Evolutionary conservation across 2,113 vertebrate species (phyloP).

Genomic region (Meles meles): DNA sequence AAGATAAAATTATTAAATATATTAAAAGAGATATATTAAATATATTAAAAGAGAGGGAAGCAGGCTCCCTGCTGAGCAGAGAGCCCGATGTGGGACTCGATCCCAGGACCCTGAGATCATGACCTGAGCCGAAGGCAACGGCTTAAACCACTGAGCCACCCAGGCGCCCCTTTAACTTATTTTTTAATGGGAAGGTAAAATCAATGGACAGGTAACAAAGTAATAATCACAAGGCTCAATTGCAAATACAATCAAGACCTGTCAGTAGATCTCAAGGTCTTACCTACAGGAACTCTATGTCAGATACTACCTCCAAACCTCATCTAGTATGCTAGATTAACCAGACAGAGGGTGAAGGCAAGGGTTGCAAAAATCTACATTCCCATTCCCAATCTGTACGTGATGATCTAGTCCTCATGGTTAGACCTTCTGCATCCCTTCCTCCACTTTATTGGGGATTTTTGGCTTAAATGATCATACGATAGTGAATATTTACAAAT

Average conservation of each 20-base stretch:
- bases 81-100: too few relatives aligned
- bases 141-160: too few relatives aligned
- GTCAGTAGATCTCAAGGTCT: background rate
- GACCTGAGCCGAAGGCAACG: too few relatives aligned
- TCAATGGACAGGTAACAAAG: too few relatives aligned
- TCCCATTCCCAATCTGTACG: background rate
- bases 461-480: background rate
- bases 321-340: background rate
- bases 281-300: background rate
- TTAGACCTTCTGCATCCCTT: background rate
- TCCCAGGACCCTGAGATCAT: too few relatives aligned
- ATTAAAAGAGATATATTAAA: too few relatives aligned
- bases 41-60: too few relatives aligned
- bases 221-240: too few relatives aligned
- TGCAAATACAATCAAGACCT: background rate
- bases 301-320: background rate
- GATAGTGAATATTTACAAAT: background rate
- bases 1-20: background rate
- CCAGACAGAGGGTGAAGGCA: background rate
- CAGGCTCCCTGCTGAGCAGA: too few relatives aligned
- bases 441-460: background rate
- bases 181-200: too few relatives aligned
- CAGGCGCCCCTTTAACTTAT: too few relatives aligned
- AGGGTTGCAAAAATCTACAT: background rate
- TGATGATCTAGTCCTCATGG: background rate